Percentiles rank a stretch among this genome's conserved stretches.
phyloP scores from a whole-genome alignment of 2,113 vertebrate genomes.

The Zootoca vivipara region DNA sequence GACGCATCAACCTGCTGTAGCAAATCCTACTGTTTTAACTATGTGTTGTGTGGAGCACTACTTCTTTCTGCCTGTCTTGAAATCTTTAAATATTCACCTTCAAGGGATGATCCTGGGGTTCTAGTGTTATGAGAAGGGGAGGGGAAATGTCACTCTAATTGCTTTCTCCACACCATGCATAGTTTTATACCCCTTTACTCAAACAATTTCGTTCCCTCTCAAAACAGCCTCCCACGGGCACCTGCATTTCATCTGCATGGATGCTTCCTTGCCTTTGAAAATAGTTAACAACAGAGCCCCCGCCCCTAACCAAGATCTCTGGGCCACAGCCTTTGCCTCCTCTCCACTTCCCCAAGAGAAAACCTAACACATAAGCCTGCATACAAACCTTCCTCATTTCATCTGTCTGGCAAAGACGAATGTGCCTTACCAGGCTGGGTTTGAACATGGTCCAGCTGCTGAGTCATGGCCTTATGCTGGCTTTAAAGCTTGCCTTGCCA shows the following conservation, averaged over 20 bases:
- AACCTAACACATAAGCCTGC: neutral
- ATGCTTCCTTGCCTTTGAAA: neutral
- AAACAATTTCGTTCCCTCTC: slow-evolving; percentile 13
- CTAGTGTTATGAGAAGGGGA: too few relatives aligned
- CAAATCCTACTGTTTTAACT: too few relatives aligned
- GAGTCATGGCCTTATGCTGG: slow-evolving; percentile 3
- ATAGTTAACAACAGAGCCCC: neutral
- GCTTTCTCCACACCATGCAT: too few relatives aligned
- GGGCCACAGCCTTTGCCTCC: neutral
- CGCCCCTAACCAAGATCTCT: neutral
- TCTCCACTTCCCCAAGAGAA: neutral
- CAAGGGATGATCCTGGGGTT: too few relatives aligned
- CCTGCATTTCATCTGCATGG: slow-evolving; percentile 16
- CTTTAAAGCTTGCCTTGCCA: neutral
- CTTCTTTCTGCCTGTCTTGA: too few relatives aligned
- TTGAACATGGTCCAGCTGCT: slow-evolving; percentile 28
- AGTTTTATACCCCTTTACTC: neutral
- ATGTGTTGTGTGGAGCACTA: too few relatives aligned
- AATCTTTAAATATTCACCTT: too few relatives aligned
- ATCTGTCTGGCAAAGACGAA: neutral
- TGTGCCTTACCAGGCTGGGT: neutral
- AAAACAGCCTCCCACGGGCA: neutral
- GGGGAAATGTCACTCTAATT: too few relatives aligned
- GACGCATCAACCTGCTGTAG: too few relatives aligned
- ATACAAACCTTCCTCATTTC: neutral